Evolutionary conservation across 2,797 vertebrate species (phyloP), one percentile per base, ranked within the genome.

Genomic region (Pangasius krempfi): DNA sequence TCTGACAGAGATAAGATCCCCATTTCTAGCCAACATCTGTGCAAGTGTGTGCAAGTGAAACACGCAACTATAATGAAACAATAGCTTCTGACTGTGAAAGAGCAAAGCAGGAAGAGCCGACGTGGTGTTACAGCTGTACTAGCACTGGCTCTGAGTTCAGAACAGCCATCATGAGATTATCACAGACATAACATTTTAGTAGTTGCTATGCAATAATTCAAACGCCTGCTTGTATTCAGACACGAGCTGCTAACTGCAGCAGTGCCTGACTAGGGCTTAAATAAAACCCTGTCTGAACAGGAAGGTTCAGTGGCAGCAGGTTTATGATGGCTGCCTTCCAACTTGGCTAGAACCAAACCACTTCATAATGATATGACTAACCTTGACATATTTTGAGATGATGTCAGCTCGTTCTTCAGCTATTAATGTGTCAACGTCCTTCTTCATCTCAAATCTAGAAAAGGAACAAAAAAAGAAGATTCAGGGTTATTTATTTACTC

Each of bases 371-470:
- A 79, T 8, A 54, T 73, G 0, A 86, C 93, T 86, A 89, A 97
- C 97, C 96, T 97, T 96, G 91, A 97, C 97, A 96, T 98, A 98
- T 92, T 97, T 98, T 88, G 94, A 93, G 92, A 98, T 94, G 86
- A 97, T 97, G 87, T 98, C 97, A 62, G 96, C 95, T 76, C 96
- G 96, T 94, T 98, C 97, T 93, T 97, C 96, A 93, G 96, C 96
- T 96, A 97, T 97, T 94, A 98, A 88, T 56, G 95, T 92, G 70
- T 98, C 97, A 86, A 97, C 95, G 91, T 98, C 97, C 93, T 98
- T 98, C 97, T 98, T 98, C 97, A 98, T 97, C 96, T 97, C 97
- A 96, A 95, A 96, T 96, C 95, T 97, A 98, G 94, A 37, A 33
- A 80, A 86, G 22, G n/a, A 44, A 79, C 54, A 72, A 72, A 27